Percentiles rank a stretch among this genome's conserved stretches.
Evolutionary conservation across 2,113 vertebrate genomes (phyloP).

Genomic region (Rallus limicola): DNA sequence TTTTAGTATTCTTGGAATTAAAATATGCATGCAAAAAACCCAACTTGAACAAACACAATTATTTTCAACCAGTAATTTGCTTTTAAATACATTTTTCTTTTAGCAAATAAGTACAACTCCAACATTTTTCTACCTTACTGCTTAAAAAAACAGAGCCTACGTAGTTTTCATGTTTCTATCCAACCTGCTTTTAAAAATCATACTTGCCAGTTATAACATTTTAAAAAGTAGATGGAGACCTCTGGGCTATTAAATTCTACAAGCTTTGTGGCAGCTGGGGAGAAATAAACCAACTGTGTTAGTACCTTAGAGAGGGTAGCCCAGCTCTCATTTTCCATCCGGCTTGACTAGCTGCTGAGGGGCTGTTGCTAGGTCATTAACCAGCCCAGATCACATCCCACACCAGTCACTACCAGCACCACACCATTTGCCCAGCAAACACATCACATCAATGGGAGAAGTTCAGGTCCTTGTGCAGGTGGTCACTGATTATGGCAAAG

Average conservation of each 20-base stretch:
- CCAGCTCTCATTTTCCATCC: background rate
- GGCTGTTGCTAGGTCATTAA: background rate
- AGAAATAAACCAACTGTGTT: background rate
- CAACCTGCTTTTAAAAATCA: background rate
- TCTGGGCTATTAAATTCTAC: background rate
- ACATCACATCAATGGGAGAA: background rate
- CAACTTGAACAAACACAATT: background rate
- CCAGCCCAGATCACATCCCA: background rate
- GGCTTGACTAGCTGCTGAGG: background rate
- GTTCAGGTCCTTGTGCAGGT: background rate
- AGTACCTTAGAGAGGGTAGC: background rate
- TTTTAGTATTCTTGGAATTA: background rate
- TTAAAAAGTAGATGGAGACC: background rate
- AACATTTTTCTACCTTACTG: background rate
- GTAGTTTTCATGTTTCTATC: fast-evolving
- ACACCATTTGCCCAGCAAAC: background rate
- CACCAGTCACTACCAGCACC: too few species aligned
- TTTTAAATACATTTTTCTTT: background rate
- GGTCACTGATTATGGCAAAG: background rate
- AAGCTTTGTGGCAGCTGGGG: background rate
- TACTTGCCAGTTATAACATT: background rate
- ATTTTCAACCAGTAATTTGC: background rate
- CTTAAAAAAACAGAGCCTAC: background rate
- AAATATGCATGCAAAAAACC: background rate
- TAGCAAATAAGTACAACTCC: background rate